phyloP scores from a whole-genome alignment of 2,888 invertebrate species.

The Patella caerulea region DNA sequence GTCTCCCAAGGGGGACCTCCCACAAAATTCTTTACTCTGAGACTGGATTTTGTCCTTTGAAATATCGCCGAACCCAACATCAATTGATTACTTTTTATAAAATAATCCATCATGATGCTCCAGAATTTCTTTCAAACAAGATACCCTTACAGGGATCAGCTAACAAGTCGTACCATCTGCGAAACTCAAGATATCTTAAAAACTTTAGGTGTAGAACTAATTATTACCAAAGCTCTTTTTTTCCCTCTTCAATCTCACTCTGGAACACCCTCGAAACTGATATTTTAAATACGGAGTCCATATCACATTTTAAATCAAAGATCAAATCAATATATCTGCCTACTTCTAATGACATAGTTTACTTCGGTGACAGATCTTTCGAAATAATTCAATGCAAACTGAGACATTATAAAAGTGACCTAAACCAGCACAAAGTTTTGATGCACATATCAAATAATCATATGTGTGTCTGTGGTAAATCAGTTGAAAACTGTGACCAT shows the following conservation, averaged over 20 bases:
- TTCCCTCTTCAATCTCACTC: neutral
- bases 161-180: neutral
- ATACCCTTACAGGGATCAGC: neutral
- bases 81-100: neutral
- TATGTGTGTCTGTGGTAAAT: neutral
- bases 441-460: neutral
- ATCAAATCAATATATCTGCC: neutral
- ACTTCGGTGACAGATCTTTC: too few species aligned
- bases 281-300: neutral
- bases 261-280: neutral
- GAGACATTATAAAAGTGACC: neutral
- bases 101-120: neutral
- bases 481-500: neutral
- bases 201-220: neutral
- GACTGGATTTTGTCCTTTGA: neutral
- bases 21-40: neutral
- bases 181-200: neutral
- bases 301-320: neutral
- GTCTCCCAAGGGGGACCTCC: neutral
- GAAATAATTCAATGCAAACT: neutral
- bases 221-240: neutral
- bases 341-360: too few species aligned
- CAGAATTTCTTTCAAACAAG: neutral
- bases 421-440: neutral
- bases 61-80: neutral